Base-by-base conservation (phyloP, 2,113 vertebrate genomes). In the Centropristis striata region DNA sequence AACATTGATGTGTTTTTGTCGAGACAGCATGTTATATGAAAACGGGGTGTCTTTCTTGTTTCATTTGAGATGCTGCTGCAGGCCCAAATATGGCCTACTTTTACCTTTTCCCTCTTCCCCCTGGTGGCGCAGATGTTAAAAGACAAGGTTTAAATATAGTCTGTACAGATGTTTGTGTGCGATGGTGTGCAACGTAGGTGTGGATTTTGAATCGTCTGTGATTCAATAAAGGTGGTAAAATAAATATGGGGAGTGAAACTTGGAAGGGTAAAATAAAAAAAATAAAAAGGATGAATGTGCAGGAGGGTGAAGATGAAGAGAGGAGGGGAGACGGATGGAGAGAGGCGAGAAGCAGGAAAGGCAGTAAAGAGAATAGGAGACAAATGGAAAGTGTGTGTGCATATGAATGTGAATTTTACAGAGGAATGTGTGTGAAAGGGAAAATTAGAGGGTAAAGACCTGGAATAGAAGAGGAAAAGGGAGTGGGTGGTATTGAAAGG, bases 81-180 rank as follows among this genome's bases (percentile, higher is more conserved):
- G 92, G 93, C 85, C 80, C 81, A 75, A 69, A 82, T 86, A 73
- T 91, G 92, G 70, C 92, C 92, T 89, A 94, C 90, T 93, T 94
- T 90, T 85, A 87, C 78, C 90, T 84, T 90, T 77, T 71, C 61
- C 61, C 69, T 80, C 72, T 49, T 46, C 78, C 84, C 84, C 47
- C 80, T 81, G 78, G 81, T 88, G 87, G 84, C 55, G 37, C 87
- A 90, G 88, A 93, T 86, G 83, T 88, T 85, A 57, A 28, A 82
- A 82, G 77, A 80, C 44, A 36, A 80, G 54, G 85, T 93, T 90
- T 92, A 92, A 92, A 94, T 90, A 91, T 90, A 90, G 88, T 81
- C 65, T 25, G 78, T 69, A 18, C 92, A 94, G 92, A 92, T 93
- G 90, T 90, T 92, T 72, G 57, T 67, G 81, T 46, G 80, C 21